These are phyloP conservation scores for Ditylenchus weischeri DNA, from an alignment of 2,888 invertebrate species.

Conservation along the genomic window DNA sequence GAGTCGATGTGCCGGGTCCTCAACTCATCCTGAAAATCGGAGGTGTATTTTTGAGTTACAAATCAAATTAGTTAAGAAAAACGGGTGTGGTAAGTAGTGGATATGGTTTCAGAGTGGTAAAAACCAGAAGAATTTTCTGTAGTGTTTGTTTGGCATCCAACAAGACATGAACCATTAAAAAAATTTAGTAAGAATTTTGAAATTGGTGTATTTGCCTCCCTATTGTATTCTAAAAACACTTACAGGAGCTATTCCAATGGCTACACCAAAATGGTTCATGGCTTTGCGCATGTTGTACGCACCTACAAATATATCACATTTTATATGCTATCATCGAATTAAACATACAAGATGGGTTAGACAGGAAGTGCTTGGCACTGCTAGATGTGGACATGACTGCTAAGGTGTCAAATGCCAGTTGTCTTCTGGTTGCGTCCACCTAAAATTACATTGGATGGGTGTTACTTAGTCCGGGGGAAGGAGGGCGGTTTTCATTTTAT, in stretches of 20 bases:
- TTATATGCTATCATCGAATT: neutral
- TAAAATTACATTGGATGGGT: no score
- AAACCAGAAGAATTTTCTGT: neutral
- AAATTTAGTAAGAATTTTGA: conserved; percentile 2
- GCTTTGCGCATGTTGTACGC: conserved; percentile 24
- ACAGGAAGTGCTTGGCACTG: conserved; percentile 21
- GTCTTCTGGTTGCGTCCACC: conserved; percentile 22
- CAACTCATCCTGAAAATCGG: neutral
- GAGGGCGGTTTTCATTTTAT: no score
- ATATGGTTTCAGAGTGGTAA: no score
- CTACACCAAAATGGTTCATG: conserved; percentile 26
- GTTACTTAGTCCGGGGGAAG: no score
- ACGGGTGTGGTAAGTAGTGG: no score
- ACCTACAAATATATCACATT: conserved; percentile 2
- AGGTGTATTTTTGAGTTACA: no score
- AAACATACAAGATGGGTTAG: neutral
- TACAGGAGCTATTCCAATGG: conserved; percentile 22
- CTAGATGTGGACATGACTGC: conserved; percentile 22
- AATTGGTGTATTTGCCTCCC: no score
- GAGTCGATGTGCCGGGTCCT: conserved; percentile 9
- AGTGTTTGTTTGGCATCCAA: neutral
- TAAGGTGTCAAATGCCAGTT: conserved; percentile 29
- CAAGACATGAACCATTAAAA: neutral
- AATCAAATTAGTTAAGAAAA: no score
- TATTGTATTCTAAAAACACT: no score